phyloP scores from a whole-genome alignment of 2,113 vertebrate species.

The Indri indri region DNA sequence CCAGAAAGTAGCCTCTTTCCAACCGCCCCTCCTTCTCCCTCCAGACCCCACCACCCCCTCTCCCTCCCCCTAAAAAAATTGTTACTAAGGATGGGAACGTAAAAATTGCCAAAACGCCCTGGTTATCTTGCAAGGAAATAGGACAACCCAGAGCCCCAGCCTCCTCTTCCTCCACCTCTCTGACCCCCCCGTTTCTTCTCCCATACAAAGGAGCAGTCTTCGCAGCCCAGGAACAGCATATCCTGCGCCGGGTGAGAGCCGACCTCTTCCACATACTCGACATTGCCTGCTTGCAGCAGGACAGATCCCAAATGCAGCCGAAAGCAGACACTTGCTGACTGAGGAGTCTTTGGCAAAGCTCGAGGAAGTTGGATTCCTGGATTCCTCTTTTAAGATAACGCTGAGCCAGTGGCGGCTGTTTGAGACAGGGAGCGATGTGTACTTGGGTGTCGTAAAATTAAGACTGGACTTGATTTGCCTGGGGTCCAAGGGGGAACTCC shows the following conservation, averaged over 20 bases:
- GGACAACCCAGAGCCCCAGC: not conserved
- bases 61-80: not conserved
- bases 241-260: not conserved
- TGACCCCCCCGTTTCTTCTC: not conserved
- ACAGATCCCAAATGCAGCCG: not conserved
- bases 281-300: not conserved
- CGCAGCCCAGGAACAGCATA: accelerated
- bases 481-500: not conserved
- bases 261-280: not conserved
- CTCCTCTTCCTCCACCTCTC: no score
- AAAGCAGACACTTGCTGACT: not conserved
- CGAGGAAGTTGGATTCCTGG: not conserved
- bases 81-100: not conserved
- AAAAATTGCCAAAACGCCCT: not conserved
- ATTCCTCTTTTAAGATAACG: not conserved
- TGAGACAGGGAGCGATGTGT: not conserved
- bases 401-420: not conserved
- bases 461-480: not conserved
- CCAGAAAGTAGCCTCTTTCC: not conserved
- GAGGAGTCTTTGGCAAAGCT: conserved; percentile 25
- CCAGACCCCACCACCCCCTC: not conserved
- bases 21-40: not conserved
- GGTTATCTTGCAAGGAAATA: not conserved
- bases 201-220: accelerated
- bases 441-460: not conserved